phyloP scores from a whole-genome alignment of 2,888 invertebrate species.

The Clepsis dumicolana region DNA sequence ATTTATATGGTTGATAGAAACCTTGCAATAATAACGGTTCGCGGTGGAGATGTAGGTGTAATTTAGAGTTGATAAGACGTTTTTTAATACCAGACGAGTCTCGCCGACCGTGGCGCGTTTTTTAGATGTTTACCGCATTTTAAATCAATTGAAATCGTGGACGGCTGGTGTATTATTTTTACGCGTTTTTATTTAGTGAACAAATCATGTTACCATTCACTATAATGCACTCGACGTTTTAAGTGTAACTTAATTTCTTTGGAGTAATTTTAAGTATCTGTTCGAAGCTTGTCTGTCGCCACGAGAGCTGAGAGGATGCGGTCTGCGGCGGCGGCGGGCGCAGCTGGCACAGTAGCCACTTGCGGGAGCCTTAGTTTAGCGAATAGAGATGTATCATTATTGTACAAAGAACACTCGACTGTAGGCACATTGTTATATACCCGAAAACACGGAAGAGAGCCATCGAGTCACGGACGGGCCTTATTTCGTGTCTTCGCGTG shows the following conservation, averaged over 20 bases:
- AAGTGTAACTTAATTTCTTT: conserved; percentile 73
- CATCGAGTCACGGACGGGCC: conserved; percentile 1
- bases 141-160: conserved; percentile 26
- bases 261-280: conserved; percentile 61
- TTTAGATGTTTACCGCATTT: conserved; percentile 25
- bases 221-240: conserved; percentile 76
- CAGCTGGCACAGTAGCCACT: conserved; percentile 44
- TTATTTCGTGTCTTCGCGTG: conserved; percentile 36
- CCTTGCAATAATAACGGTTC: conserved; percentile 40
- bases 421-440: conserved; percentile 80
- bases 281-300: conserved; percentile 34
- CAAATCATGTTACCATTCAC: conserved; percentile 84
- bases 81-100: conserved; percentile 20
- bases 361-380: conserved; percentile 66
- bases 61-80: conserved; percentile 7
- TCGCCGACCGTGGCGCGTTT: conserved; percentile 21
- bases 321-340: conserved; percentile 27
- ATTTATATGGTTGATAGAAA: conserved; percentile 34
- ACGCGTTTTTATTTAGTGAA: conserved; percentile 74
- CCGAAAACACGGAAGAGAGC: conserved; percentile 29
- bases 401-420: conserved; percentile 82
- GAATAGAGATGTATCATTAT: conserved; percentile 75
- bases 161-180: conserved; percentile 42
- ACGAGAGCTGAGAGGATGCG: conserved; percentile 5
- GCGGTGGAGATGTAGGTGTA: conserved; percentile 6